Base-by-base conservation (phyloP, 2,888 invertebrate species). In the Hoplodrina ambigua region DNA sequence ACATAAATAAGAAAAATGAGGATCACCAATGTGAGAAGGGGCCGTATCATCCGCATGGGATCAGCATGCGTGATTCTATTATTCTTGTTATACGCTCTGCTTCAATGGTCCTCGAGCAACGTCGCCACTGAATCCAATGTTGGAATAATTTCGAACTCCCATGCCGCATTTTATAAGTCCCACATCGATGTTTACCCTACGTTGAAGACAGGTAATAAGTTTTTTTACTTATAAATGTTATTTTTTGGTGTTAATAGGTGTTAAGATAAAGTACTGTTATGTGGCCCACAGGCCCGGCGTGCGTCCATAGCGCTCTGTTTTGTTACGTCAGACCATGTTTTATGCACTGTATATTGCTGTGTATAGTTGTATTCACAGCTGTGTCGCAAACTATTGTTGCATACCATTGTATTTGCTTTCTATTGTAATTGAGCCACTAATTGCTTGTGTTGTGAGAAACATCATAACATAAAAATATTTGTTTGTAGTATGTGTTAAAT, bases 11-110 rank as follows among this genome's bases (percentile, higher is more conserved):
- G 57, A 78, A 94, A 88, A 87, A 97, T 97, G 97, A 96, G 97
- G 84, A 96, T 97, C 68, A 96, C 97, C 82, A 97, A 97, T 83
- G 90, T 97, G 62, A 95, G 97, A 84, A 96, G 96, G 62, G 97
- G 97, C 54, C 94, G 97, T 78, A 96, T 97, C 72, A 92, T 96
- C 81, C 96, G 97, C 79, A 91, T 97, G 81, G 89, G 90, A 15
- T 90, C 95, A 62, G 94, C 95, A 64, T 93, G 96, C 82, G 90
- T 95, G 79, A 92, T 97, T 78, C 92, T 97, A 75, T 80, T 97
- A 83, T 91, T 97, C 81, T 88, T 97, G 69, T 89, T 97, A 66
- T 97, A 97, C 90, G 94, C 97, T 82, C 90, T 97, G 72, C 96
- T 96, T 80, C 96, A 96, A 78, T 97, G 97, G 96, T 96, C 96